Evolutionary conservation across 2,113 vertebrate species (phyloP).

Genomic region (Lota lota): DNA sequence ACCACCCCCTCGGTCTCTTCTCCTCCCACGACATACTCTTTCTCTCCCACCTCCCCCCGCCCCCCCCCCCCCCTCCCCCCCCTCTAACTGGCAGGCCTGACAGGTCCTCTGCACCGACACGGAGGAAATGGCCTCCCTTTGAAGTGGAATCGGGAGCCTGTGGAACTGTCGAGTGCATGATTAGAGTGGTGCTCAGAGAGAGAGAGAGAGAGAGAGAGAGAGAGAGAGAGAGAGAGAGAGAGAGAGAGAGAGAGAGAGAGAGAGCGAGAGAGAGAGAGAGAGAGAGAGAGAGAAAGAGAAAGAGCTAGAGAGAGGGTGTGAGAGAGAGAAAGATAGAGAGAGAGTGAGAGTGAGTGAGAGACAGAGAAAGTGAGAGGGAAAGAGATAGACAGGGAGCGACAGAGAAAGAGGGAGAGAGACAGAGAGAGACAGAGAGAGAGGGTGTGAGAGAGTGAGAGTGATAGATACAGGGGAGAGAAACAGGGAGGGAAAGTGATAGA

Average conservation of each 20-base stretch:
- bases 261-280: conserved; percentile 18
- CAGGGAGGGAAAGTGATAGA: too few relatives aligned
- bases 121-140: conserved; percentile 69
- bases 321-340: conserved; percentile 14
- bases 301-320: neutral
- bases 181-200: conserved; percentile 54
- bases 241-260: conserved; percentile 42
- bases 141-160: conserved; percentile 72
- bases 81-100: conserved; percentile 46
- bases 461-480: neutral
- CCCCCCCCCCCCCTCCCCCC: conserved; percentile 4
- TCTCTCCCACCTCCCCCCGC: conserved; percentile 14
- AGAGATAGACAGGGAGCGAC: neutral
- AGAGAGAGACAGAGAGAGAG: conserved; percentile 6
- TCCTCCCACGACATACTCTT: conserved; percentile 17
- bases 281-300: too few relatives aligned
- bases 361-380: neutral
- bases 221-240: conserved; percentile 12
- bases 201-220: conserved; percentile 20
- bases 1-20: conserved; percentile 31
- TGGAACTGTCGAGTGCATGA: conserved; percentile 69
- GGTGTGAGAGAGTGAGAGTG: neutral
- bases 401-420: conserved; percentile 4
- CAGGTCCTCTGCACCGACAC: conserved; percentile 66
- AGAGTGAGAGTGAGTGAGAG: neutral